Evolutionary conservation across 2,888 invertebrate species (phyloP).

Genomic region (Conops quadrifasciatus): DNA sequence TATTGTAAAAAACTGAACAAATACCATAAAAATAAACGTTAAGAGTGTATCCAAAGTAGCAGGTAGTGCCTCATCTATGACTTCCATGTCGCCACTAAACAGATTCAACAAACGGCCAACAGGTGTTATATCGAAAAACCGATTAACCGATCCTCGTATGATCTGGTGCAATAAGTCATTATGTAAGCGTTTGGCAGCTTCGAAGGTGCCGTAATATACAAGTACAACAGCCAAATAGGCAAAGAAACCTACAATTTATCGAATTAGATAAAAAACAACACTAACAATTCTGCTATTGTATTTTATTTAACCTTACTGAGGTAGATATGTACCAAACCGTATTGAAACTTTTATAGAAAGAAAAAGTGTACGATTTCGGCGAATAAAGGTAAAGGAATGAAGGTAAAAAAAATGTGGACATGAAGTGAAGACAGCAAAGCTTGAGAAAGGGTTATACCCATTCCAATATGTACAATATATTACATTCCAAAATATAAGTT

Average conservation of each 20-base stretch:
- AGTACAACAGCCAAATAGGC: slow-evolving; percentile 69
- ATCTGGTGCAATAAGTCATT: slow-evolving; percentile 68
- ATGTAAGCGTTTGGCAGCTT: slow-evolving; percentile 72
- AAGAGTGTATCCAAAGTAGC: slow-evolving; percentile 66
- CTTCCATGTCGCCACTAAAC: slow-evolving; percentile 75
- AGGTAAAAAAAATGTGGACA: too few species aligned
- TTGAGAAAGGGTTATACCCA: too few species aligned
- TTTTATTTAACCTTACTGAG: too few species aligned
- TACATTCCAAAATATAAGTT: too few species aligned
- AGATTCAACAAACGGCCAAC: slow-evolving; percentile 75
- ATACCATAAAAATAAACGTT: slow-evolving; percentile 65
- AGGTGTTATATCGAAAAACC: slow-evolving; percentile 77
- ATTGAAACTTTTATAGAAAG: too few species aligned
- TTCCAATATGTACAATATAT: too few species aligned
- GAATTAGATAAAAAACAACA: too few species aligned
- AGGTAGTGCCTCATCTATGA: slow-evolving; percentile 72
- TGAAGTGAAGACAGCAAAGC: too few species aligned
- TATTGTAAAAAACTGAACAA: slow-evolving; percentile 21
- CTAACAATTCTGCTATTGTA: too few species aligned
- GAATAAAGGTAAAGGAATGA: too few species aligned
- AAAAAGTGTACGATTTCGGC: too few species aligned
- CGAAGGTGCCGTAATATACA: slow-evolving; percentile 70
- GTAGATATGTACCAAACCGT: too few species aligned
- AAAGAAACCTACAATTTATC: slow-evolving; percentile 62
- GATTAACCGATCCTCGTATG: slow-evolving; percentile 70